phyloP scores from a whole-genome alignment of 2,888 invertebrate genomes.

The Acrocera orbiculus region DNA sequence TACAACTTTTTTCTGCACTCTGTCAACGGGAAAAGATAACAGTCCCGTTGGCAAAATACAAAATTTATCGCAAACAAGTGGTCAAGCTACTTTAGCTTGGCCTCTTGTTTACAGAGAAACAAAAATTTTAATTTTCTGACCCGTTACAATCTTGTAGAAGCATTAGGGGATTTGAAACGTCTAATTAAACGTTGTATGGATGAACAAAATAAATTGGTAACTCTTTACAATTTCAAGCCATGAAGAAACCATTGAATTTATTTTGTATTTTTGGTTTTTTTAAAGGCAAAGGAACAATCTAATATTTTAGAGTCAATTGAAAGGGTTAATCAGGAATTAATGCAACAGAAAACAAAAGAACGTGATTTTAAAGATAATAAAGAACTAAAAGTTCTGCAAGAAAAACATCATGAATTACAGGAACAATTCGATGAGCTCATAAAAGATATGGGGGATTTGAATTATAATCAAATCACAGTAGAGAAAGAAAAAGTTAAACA shows the following conservation, averaged over 20 bases:
- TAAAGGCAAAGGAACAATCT: constrained; percentile 27
- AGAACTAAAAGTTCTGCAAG: constrained; percentile 38
- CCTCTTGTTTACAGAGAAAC: no score
- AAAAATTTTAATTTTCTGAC: no score
- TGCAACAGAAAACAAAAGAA: constrained; percentile 43
- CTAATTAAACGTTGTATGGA: constrained; percentile 34
- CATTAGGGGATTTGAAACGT: constrained; percentile 36
- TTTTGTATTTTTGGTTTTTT: constrained; percentile 1
- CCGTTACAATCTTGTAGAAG: constrained; percentile 35
- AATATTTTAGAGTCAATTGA: constrained; percentile 36
- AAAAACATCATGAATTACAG: constrained; percentile 32
- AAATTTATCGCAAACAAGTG: no score
- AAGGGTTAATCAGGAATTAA: constrained; percentile 38
- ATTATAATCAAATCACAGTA: constrained; percentile 36
- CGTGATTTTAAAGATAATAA: constrained; percentile 56
- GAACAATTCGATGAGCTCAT: constrained; percentile 35
- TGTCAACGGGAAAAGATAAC: no score
- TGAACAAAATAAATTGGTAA: constrained; percentile 16
- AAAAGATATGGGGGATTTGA: constrained; percentile 39
- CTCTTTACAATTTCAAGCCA: background rate
- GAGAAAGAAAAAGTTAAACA: constrained; percentile 38
- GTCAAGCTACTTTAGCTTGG: no score
- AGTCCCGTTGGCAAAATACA: no score
- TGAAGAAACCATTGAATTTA: constrained; percentile 8
- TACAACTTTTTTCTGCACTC: no score